phyloP scores from a whole-genome alignment of 2,797 vertebrate genomes.

The Hylomyscus alleni region DNA sequence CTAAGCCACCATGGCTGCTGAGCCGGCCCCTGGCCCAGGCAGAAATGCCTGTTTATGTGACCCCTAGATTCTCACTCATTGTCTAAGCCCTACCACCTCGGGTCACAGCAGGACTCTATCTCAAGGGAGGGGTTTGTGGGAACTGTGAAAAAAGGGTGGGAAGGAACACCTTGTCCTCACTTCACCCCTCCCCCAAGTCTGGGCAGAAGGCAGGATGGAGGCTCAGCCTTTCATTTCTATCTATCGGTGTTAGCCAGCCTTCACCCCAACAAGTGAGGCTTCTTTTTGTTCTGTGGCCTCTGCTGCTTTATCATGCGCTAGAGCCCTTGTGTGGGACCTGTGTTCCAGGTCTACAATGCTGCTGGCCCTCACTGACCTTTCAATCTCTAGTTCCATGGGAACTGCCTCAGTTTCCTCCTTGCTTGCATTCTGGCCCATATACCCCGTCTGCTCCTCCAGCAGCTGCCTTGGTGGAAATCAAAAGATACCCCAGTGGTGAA shows the following conservation, averaged over 20 bases:
- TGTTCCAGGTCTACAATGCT: background rate
- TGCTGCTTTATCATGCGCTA: background rate
- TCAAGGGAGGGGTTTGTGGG: slow-evolving; percentile 53
- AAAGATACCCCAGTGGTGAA: slow-evolving; percentile 47
- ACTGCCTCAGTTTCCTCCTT: background rate
- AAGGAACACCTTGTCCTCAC: slow-evolving; percentile 72
- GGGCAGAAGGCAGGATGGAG: background rate
- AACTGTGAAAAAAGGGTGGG: slow-evolving; percentile 61
- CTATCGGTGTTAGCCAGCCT: background rate
- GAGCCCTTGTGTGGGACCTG: background rate
- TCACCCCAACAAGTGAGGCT: background rate
- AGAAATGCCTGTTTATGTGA: background rate
- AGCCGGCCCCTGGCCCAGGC: slow-evolving; percentile 30
- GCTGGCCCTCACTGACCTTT: slow-evolving; percentile 27
- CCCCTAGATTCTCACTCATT: slow-evolving; percentile 1
- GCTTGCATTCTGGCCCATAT: background rate
- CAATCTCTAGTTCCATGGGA: background rate
- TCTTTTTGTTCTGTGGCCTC: background rate
- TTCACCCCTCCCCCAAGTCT: slow-evolving; percentile 68
- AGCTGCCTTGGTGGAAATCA: slow-evolving; percentile 66
- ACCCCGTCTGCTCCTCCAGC: slow-evolving; percentile 38
- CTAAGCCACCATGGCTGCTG: slow-evolving; percentile 8
- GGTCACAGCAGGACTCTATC: slow-evolving; percentile 71
- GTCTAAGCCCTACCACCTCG: slow-evolving; percentile 17
- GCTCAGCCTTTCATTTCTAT: background rate